Evolutionary conservation across 1,140 invertebrate species (phyloP), one percentile per base, ranked within the genome.

Genomic region (Drosophila repleta): DNA sequence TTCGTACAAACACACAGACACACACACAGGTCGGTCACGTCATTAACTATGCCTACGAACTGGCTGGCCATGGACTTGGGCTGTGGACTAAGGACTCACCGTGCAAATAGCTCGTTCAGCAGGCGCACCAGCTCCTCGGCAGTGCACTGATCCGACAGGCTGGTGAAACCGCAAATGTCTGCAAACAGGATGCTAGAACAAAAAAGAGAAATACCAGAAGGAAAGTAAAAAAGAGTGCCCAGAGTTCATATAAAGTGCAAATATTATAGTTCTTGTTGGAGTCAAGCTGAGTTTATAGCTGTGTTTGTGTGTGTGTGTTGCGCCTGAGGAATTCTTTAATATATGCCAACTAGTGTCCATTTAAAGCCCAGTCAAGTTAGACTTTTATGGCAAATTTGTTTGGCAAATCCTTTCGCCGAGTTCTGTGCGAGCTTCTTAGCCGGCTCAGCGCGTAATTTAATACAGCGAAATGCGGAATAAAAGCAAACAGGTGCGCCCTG

Each of bases 161-260:
- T 96, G 0, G 98, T 99, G 92, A 99, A 99, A 32, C 98, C 98
- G 90, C 98, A 99, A 78, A 99, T 99, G 92, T 99, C 98, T 17
- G 98, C 98, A 92, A 99, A 99, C 45, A 99, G 94, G 85, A 99
- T 99, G 93, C 97, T 99, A 94, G 82, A 94, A 94, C 76, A 93
- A 82, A 82, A 78, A 35, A 78, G 71, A 62, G 43, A 37, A 6
- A 17, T 17, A 20, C 37, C 37, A 63, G 7, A 20, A 35, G 11
- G 11, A 18, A 29, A 71, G 26, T 60, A 6, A 15, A 4, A 57
- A 29, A 39, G 17, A 49, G 53, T 24, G n/a, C 8, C 49, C 29
- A 52, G 15, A 49, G 60, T 48, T 56, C 26, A 20, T 29, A 65
- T 65, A 37, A 41, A 51, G 46, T 62, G 43, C 45, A 43, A 41